Conservation (phyloP, 2,797 vertebrate genomes). For the Geotrypetes seraphini region DNA sequence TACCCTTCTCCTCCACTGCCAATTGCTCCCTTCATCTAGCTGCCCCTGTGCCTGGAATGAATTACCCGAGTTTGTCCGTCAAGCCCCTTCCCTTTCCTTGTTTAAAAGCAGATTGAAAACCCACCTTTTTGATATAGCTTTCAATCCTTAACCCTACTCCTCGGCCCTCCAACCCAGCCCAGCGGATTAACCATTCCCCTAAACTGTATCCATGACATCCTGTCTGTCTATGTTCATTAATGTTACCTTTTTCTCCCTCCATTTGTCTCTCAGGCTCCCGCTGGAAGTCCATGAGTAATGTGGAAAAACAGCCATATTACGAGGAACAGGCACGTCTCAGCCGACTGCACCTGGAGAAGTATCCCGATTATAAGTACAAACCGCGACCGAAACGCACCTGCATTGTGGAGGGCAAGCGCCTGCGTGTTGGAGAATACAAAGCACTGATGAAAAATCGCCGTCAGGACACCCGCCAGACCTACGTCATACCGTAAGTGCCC, state of each 20-base stretch:
- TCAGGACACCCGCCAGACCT: constrained; percentile 76
- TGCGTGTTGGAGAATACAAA: constrained; percentile 94
- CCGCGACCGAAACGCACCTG: constrained; percentile 93
- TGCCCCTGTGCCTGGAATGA: no score
- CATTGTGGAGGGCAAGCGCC: constrained; percentile 87
- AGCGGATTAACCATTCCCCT: no score
- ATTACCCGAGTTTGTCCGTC: no score
- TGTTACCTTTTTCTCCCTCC: not conserved
- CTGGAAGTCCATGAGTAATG: constrained; percentile 95
- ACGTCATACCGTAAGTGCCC: constrained; percentile 49
- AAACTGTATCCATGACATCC: no score
- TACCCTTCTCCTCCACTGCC: no score
- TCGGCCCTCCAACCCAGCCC: no score
- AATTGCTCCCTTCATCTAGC: no score
- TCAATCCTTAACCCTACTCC: no score
- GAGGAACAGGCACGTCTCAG: constrained; percentile 93
- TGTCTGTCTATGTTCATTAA: not conserved
- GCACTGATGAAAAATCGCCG: constrained; percentile 92
- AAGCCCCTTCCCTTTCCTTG: no score
- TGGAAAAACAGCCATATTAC: constrained; percentile 96
- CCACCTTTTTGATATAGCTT: no score
- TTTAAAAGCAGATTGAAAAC: no score
- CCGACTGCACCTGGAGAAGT: constrained; percentile 92
- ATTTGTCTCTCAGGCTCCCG: constrained; percentile 76
- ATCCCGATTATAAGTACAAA: constrained; percentile 96